Conservation (phyloP, 2,888 invertebrate genomes). For the Tholera decimalis region DNA sequence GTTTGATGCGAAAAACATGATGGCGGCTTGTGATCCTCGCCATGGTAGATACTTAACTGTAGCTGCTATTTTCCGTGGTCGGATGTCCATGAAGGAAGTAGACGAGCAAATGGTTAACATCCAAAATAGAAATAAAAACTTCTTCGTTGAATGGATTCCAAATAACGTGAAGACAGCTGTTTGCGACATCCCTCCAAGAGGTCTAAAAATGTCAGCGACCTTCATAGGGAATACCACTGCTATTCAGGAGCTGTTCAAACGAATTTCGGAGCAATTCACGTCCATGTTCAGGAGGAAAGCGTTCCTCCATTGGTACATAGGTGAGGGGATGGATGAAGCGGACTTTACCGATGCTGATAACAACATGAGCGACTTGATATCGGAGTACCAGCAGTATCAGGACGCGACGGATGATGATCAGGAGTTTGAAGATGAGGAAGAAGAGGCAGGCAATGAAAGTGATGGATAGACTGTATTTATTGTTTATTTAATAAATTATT, state of each 20-base stretch:
- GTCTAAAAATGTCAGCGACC: conserved; percentile 96
- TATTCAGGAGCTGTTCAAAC: conserved; percentile 96
- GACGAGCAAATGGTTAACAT: conserved; percentile 95
- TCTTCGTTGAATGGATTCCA: conserved; percentile 95
- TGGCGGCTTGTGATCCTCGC: conserved; percentile 98
- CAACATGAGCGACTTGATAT: conserved; percentile 97
- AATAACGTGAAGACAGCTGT: conserved; percentile 95
- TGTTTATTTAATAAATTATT: conserved; percentile 61
- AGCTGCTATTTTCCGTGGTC: conserved; percentile 96
- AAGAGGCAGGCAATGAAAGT: conserved; percentile 76
- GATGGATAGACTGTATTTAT: conserved; percentile 59
- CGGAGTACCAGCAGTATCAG: conserved; percentile 98
- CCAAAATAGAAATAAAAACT: conserved; percentile 94
- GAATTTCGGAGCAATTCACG: conserved; percentile 96
- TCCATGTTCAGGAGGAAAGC: conserved; percentile 98
- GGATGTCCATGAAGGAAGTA: conserved; percentile 98
- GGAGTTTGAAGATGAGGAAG: conserved; percentile 92
- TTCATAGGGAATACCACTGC: conserved; percentile 97
- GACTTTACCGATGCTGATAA: conserved; percentile 98
- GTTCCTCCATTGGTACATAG: conserved; percentile 99
- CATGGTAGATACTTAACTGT: conserved; percentile 97
- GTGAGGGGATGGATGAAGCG: conserved; percentile 98
- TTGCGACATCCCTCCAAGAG: conserved; percentile 94
- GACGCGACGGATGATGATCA: conserved; percentile 96
- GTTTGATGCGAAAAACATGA: conserved; percentile 99